Percentiles rank a stretch among this genome's conserved stretches.
Evolutionary conservation across 1,140 invertebrate species (phyloP).

Genomic region (Hestina assimilis): DNA sequence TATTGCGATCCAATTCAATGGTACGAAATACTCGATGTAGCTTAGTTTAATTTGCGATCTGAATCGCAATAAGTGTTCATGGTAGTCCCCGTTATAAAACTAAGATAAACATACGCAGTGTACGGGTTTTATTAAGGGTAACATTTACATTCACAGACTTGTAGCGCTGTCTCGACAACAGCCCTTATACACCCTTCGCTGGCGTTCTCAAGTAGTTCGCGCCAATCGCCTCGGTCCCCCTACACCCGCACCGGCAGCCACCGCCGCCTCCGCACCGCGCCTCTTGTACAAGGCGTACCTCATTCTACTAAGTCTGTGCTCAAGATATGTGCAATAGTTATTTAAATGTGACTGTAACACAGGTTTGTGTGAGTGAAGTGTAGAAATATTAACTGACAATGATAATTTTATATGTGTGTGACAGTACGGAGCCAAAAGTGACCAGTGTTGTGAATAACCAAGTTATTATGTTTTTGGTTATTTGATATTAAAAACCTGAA

Average conservation of each 20-base stretch:
- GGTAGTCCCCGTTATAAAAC: too few relatives aligned
- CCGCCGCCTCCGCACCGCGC: constrained; percentile 54
- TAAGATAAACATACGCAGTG: too few relatives aligned
- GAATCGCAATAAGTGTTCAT: too few relatives aligned
- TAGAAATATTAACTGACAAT: background rate
- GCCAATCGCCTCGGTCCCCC: constrained; percentile 81
- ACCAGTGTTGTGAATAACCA: too few relatives aligned
- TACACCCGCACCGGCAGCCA: constrained; percentile 78
- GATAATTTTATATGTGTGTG: background rate
- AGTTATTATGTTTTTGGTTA: too few relatives aligned
- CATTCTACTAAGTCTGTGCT: background rate
- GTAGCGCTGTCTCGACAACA: constrained; percentile 65
- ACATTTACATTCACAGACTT: constrained; percentile 35
- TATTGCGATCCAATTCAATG: too few relatives aligned
- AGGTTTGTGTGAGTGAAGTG: too few relatives aligned
- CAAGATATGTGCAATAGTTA: background rate
- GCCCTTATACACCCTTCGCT: constrained; percentile 77
- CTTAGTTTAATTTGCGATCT: too few relatives aligned
- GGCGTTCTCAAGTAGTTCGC: constrained; percentile 81
- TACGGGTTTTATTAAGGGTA: too few relatives aligned
- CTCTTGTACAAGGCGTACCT: background rate
- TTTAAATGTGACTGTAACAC: background rate
- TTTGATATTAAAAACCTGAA: too few relatives aligned
- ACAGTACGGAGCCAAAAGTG: too few relatives aligned
- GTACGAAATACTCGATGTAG: too few relatives aligned